Base-by-base conservation (phyloP, 2,888 invertebrate species). In the Ophioninae sp. region DNA sequence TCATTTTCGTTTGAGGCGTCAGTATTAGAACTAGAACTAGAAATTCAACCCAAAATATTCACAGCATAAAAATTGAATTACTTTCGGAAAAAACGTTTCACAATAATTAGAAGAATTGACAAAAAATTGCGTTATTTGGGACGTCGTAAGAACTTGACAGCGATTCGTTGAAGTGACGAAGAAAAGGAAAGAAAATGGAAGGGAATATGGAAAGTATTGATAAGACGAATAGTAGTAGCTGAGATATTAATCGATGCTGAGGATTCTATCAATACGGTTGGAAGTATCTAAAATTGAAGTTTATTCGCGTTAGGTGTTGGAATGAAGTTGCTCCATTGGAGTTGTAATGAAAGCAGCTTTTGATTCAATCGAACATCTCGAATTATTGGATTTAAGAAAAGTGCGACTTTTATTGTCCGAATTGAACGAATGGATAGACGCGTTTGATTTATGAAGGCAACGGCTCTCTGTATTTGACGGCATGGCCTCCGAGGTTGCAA, bases 21-120 rank as follows among this genome's bases (percentile, higher is more conserved):
- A 17, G 50, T 5, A 17, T 50, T 17, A 30, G 30, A 20, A 56
- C 68, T 39, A 64, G 39, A 78, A 39, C 62, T 41, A 44, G 70
- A 82, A 65, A 74, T 17, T 13, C 7, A 44, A 44, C 41, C 0
- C 6, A 0, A 3, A 2, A 17, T 6, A 17, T 50, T 44, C 13
- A 50, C 6, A 13, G 13, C 50, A 13, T 50, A 13, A 17, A 17
- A 6, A 13, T 13, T 50, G 17, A 50, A 13, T 50, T 50, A 2
- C 13, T 17, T 50, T 50, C 17, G 50, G 0, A 17, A 10, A 13
- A 17, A 50, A 13, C 13, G 5, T 50, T 50, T 10, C 3, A 13
- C 10, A 10, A 10, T 17, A 50, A 50, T 50, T 50, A 0, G 0
- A 17, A 50, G 5, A 50, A 17, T 17, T 50, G 3, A 50, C 13